Percentiles rank a stretch among this genome's conserved stretches.
Conservation (phyloP, 2,797 vertebrate species). For the Psittacula echo region DNA sequence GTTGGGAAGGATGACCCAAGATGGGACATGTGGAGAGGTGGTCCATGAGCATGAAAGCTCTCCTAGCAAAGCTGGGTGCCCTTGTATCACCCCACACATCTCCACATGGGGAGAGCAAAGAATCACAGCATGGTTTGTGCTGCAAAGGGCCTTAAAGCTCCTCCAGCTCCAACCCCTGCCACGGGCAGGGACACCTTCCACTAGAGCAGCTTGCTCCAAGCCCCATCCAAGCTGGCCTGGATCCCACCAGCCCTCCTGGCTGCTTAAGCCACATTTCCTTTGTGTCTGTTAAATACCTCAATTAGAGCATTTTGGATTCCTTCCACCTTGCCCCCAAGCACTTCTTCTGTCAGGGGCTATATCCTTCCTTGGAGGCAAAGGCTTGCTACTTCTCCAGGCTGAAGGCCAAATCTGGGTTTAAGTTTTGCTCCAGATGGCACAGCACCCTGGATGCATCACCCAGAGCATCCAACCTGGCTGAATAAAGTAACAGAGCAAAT, state of each 20-base stretch:
- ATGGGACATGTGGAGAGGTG: neutral
- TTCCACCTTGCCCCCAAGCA: neutral
- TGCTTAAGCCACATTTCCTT: neutral
- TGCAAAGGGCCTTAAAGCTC: neutral
- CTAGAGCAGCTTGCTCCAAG: neutral
- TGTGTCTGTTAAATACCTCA: neutral
- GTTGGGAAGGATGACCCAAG: neutral
- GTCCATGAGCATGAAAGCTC: neutral
- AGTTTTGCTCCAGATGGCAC: conserved; percentile 45
- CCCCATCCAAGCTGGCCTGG: neutral
- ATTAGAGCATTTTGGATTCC: neutral
- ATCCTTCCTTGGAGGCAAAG: neutral
- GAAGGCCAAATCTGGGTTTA: conserved; percentile 42
- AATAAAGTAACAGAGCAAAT: conserved; percentile 55
- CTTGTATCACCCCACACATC: neutral
- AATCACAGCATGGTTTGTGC: neutral
- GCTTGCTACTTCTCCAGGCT: conserved; percentile 24
- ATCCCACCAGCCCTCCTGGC: neutral
- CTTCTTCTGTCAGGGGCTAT: neutral
- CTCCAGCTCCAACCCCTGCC: too few relatives aligned
- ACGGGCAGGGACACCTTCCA: too few relatives aligned
- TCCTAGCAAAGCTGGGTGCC: neutral
- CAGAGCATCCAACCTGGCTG: conserved; percentile 22
- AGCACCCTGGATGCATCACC: conserved; percentile 13
- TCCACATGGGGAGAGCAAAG: neutral